A percentile compares a stretch with the other conserved stretches of the same genome.
phyloP scores from a whole-genome alignment of 2,113 vertebrate genomes.

The Phalacrocorax pelagicus region DNA sequence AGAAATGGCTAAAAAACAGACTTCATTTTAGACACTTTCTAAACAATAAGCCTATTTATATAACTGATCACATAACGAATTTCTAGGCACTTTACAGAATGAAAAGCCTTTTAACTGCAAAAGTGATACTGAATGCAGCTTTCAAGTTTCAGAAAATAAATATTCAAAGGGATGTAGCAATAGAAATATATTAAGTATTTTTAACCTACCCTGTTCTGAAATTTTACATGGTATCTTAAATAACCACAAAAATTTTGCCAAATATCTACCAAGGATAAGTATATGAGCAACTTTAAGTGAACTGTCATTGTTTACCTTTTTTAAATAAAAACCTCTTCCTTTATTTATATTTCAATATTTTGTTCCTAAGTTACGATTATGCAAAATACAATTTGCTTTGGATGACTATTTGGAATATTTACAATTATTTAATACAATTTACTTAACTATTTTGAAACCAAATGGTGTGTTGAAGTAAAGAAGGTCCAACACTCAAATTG shows the following conservation, averaged over 20 bases:
- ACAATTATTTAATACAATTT: conserved; percentile 67
- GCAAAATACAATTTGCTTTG: conserved; percentile 59
- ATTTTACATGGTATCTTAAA: neutral
- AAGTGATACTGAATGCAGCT: neutral
- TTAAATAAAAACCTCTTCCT: neutral
- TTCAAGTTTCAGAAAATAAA: conserved; percentile 30
- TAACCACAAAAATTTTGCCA: neutral
- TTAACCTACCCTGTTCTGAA: neutral
- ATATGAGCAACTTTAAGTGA: conserved; percentile 4
- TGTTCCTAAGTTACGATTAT: conserved; percentile 40
- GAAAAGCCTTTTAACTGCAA: conserved; percentile 25
- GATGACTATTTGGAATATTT: conserved; percentile 62
- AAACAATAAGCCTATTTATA: conserved; percentile 63
- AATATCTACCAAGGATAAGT: neutral
- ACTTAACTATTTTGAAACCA: conserved; percentile 72
- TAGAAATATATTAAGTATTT: neutral
- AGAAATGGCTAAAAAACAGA: conserved; percentile 32
- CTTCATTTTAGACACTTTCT: conserved; percentile 54
- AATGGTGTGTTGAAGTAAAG: conserved; percentile 60
- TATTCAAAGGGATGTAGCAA: neutral
- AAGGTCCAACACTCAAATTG: conserved; percentile 49
- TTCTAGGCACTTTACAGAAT: conserved; percentile 40
- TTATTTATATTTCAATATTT: conserved; percentile 67
- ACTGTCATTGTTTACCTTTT: conserved; percentile 32
- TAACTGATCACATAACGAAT: conserved; percentile 38